Base-by-base conservation (phyloP, 2,113 vertebrate species). In the Rhinoderma darwinii region DNA sequence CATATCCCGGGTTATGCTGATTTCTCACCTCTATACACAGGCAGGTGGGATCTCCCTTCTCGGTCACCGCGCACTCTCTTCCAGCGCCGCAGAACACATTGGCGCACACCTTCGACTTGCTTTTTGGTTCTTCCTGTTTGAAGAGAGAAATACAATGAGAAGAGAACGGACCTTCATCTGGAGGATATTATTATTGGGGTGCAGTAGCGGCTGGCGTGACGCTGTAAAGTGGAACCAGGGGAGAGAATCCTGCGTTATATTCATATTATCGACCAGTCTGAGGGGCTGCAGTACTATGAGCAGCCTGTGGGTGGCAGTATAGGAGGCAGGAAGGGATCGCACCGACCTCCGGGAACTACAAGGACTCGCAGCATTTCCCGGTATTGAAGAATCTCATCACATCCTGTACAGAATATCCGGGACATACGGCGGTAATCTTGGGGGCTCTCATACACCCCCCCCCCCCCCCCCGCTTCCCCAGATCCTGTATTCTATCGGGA, bases 81-180 rank as follows among this genome's bases (percentile, higher is more conserved):
- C 98, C 98, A 0, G 98, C 98, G 81, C 98, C 98, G 0, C 98
- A 99, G 92, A 99, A 99, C 87, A 99, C 98, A 63, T 99, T 99
- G 92, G 98, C 98, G 74, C 98, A 99, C 88, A 99, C 96, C 95
- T 98, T 99, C 89, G 98, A 99, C 91, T 99, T 99, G 94, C 97
- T 99, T 90, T 94, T 95, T 63, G 92, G 86, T 89, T 98, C 97
- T 94, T 98, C 96, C 93, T 93, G 86, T 88, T 18, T 27, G 27
- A 3, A 81, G 20, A 74, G 10, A 73, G 77, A 44, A 41, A 32
- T 27, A 66, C 18, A 47, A 1, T n/a, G 1, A 70, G 2, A 37
- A 70, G n/a, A n/a, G n/a, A n/a, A n/a, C n/a, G n/a, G n/a, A n/a
- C n/a, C n/a, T n/a, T n/a, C n/a, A n/a, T n/a, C n/a, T n/a, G n/a